Conservation (phyloP, 2,797 vertebrate genomes). For the Florisuga fusca region DNA sequence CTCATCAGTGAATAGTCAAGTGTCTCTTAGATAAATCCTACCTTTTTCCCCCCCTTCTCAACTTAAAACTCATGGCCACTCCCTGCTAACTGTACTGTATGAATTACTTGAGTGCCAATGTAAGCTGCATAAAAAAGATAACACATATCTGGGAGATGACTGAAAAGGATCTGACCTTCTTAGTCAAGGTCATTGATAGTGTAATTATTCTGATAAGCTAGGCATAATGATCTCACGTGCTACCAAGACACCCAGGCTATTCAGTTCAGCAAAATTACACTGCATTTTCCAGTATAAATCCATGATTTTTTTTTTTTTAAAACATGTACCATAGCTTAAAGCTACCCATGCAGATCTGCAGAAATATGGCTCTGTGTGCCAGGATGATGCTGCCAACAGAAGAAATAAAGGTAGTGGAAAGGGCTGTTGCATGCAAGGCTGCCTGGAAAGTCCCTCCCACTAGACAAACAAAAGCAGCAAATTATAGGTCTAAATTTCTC, state of each 20-base stretch:
- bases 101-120: constrained; percentile 54
- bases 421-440: not conserved
- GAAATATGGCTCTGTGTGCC: not conserved
- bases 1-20: constrained; percentile 21
- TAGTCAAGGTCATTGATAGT: constrained; percentile 72
- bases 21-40: not conserved
- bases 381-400: not conserved
- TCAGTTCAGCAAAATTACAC: constrained; percentile 15
- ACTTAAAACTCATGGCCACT: constrained; percentile 47
- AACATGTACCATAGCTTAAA: not conserved
- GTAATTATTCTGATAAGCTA: constrained; percentile 75
- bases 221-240: constrained; percentile 19
- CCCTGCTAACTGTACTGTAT: constrained; percentile 71
- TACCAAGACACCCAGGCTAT: constrained; percentile 47
- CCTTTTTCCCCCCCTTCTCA: constrained; percentile 35
- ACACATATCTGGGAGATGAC: constrained; percentile 54
- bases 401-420: not conserved
- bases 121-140: constrained; percentile 77
- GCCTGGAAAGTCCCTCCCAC: not conserved
- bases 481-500: not conserved
- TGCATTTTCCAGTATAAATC: not conserved
- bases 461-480: not conserved
- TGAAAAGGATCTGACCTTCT: constrained; percentile 71
- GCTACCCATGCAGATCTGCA: not conserved
- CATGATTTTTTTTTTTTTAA: not conserved